phyloP scores from a whole-genome alignment of 92 coral and sea anemone species.

The Zoanthus sansibaricus region DNA sequence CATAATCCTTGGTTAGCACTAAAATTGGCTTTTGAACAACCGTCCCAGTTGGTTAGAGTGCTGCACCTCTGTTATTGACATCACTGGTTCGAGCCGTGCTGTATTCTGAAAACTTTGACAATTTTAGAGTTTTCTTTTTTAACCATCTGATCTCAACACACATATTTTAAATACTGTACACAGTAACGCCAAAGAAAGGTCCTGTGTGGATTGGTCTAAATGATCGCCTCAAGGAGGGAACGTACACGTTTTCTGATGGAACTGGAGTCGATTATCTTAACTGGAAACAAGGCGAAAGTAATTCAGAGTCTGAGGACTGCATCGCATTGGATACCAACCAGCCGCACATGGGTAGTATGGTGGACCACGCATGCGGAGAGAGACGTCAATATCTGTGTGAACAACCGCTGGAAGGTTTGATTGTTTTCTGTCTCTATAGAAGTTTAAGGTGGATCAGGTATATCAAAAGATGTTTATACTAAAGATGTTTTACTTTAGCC shows the following conservation, averaged over 20 bases:
- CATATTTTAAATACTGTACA: neutral
- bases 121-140: too few relatives aligned
- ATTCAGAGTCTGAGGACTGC: slow-evolving; percentile 67
- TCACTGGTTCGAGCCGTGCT: too few relatives aligned
- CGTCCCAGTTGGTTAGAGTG: too few relatives aligned
- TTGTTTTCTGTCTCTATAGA: neutral
- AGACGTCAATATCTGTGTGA: slow-evolving; percentile 72
- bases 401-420: slow-evolving; percentile 79
- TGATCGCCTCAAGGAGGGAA: slow-evolving; percentile 75
- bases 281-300: slow-evolving; percentile 79
- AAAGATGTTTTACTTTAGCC: too few relatives aligned
- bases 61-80: too few relatives aligned
- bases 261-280: slow-evolving; percentile 76
- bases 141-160: too few relatives aligned
- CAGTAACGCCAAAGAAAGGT: slow-evolving; percentile 49
- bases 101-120: too few relatives aligned
- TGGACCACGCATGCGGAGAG: slow-evolving; percentile 76
- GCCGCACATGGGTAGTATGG: slow-evolving; percentile 74
- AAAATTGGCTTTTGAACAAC: too few relatives aligned
- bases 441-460: neutral
- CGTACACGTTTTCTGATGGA: slow-evolving; percentile 78
- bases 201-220: slow-evolving; percentile 83
- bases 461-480: too few relatives aligned
- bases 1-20: too few relatives aligned
- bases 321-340: slow-evolving; percentile 60